phyloP scores from a whole-genome alignment of 2,888 invertebrate genomes.

The Galeruca laticollis region DNA sequence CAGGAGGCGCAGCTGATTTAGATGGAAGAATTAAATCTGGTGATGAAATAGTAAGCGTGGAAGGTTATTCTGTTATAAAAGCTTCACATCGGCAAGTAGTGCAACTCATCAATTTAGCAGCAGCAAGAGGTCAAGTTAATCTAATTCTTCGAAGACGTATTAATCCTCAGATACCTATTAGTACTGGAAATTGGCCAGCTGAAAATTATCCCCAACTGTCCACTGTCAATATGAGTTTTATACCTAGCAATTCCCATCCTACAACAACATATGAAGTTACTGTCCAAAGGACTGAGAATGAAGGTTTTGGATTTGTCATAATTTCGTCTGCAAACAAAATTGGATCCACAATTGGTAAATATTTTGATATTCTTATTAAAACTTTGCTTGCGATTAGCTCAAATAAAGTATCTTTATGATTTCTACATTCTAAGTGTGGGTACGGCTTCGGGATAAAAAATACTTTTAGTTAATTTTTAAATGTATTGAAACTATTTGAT shows the following conservation, averaged over 20 bases:
- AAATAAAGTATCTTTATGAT: too few species aligned
- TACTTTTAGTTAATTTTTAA: too few species aligned
- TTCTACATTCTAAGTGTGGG: too few species aligned
- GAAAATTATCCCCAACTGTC: slow-evolving; percentile 49
- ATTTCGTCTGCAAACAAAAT: slow-evolving; percentile 94
- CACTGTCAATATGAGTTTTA: slow-evolving; percentile 50
- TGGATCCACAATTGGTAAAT: slow-evolving; percentile 86
- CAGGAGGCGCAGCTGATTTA: slow-evolving; percentile 92
- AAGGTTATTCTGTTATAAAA: slow-evolving; percentile 76
- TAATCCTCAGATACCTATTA: slow-evolving; percentile 54
- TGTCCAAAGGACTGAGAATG: slow-evolving; percentile 89
- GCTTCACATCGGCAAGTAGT: slow-evolving; percentile 95
- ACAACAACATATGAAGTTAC: slow-evolving; percentile 89
- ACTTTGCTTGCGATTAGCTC: too few species aligned
- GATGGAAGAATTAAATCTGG: slow-evolving; percentile 92
- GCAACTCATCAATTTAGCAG: slow-evolving; percentile 90
- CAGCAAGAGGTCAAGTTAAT: slow-evolving; percentile 84
- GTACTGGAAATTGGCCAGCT: slow-evolving; percentile 54
- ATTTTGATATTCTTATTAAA: neutral
- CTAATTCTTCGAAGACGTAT: slow-evolving; percentile 75
- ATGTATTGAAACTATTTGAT: too few species aligned
- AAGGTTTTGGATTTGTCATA: slow-evolving; percentile 99
- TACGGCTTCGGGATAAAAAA: too few species aligned
- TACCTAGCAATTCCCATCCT: slow-evolving; percentile 59
- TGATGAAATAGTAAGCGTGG: slow-evolving; percentile 95